A percentile compares a stretch with the other conserved stretches of the same genome.
phyloP scores from a whole-genome alignment of 1,140 invertebrate species.

The Pseudomyrmex concolor region DNA sequence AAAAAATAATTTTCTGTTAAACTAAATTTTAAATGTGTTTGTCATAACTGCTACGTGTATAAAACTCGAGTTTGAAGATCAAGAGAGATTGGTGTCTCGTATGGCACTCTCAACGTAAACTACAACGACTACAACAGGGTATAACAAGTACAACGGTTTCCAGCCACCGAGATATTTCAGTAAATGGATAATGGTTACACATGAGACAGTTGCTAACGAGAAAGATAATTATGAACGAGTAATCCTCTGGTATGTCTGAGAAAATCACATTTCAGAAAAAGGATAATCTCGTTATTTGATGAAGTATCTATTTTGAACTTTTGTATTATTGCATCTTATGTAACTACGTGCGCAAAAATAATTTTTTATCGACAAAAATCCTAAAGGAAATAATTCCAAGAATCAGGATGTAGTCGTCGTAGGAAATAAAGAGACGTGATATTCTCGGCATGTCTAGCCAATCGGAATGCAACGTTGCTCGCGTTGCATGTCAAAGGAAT shows the following conservation, averaged over 20 bases:
- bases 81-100: neutral
- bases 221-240: slow-evolving; percentile 58
- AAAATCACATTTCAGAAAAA: slow-evolving; percentile 11
- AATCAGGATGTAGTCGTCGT: neutral
- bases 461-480: neutral
- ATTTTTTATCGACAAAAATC: neutral
- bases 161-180: slow-evolving; percentile 52
- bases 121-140: slow-evolving; percentile 2
- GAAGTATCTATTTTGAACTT: neutral
- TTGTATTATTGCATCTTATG: too few species aligned
- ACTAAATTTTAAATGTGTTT: neutral
- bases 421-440: neutral
- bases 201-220: slow-evolving; percentile 17
- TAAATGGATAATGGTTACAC: slow-evolving; percentile 38
- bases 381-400: neutral
- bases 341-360: neutral
- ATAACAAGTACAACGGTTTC: neutral
- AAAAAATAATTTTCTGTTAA: neutral
- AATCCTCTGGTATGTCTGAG: slow-evolving; percentile 22
- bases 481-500: slow-evolving; percentile 30
- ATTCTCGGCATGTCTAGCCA: neutral
- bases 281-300: neutral
- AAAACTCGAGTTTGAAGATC: neutral
- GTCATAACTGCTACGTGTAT: neutral
- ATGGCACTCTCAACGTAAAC: slow-evolving; percentile 4